Percentiles rank a stretch among this genome's conserved stretches.
phyloP scores from a whole-genome alignment of 2,888 invertebrate species.

The Leptura quadrifasciata region DNA sequence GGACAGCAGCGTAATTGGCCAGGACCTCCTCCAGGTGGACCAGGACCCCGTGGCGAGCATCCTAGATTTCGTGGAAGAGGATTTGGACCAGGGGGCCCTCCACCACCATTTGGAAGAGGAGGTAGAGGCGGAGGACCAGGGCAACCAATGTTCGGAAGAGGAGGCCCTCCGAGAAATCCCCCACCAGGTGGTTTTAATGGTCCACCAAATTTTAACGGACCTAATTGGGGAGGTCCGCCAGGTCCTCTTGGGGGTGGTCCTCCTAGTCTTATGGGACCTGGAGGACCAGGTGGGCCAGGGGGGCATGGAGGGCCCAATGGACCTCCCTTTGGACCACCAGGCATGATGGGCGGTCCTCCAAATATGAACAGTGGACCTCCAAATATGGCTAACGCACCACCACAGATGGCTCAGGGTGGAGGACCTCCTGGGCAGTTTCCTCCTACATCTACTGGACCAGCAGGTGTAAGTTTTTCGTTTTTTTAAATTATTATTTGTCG shows the following conservation, averaged over 20 bases:
- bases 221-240: slow-evolving; percentile 82
- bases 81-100: slow-evolving; percentile 79
- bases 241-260: slow-evolving; percentile 74
- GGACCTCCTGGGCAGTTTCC: slow-evolving; percentile 52
- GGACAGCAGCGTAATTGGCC: slow-evolving; percentile 50
- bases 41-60: slow-evolving; percentile 74
- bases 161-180: slow-evolving; percentile 75
- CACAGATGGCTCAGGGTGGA: slow-evolving; percentile 44
- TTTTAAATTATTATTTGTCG: not conserved
- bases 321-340: slow-evolving; percentile 55
- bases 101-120: slow-evolving; percentile 75
- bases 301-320: slow-evolving; percentile 38
- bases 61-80: slow-evolving; percentile 82
- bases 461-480: slow-evolving; percentile 38
- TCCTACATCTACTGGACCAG: slow-evolving; percentile 34
- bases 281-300: slow-evolving; percentile 51
- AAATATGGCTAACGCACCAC: slow-evolving; percentile 41
- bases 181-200: slow-evolving; percentile 74
- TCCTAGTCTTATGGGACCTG: slow-evolving; percentile 76
- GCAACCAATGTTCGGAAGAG: slow-evolving; percentile 73
- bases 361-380: slow-evolving; percentile 54
- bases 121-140: slow-evolving; percentile 70
- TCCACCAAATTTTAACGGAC: slow-evolving; percentile 76
- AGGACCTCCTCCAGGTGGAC: slow-evolving; percentile 54
- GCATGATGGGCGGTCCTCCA: slow-evolving; percentile 64